Evolutionary conservation across 2,888 invertebrate species (phyloP), one percentile per base, ranked within the genome.

Genomic region (Drosophila leonis): DNA sequence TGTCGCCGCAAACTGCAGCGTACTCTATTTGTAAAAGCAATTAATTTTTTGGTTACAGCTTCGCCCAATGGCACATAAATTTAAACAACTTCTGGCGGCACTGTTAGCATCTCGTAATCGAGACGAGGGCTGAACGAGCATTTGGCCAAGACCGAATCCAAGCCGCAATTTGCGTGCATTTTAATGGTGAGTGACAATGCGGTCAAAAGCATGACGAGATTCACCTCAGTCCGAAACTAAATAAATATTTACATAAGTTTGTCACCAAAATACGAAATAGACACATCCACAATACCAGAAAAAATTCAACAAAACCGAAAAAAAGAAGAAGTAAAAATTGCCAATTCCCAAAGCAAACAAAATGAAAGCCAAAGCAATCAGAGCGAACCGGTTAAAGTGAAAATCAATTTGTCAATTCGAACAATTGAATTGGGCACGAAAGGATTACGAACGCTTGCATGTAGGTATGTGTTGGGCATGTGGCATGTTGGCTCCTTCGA

Each of bases 1-100:
- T 74, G 70, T 79, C 62, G 70, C 57, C 54, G 52, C 66, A 76
- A 77, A 74, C 77, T 73, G 80, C 82, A 72, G 63, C 72, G 75
- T 18, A 88, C 81, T 84, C 87, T 76, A 86, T 91, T 90, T 90
- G 82, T 74, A 82, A 89, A 88, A 90, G 88, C 91, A 91, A 91
- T 91, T 91, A 90, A 83, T 72, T 75, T 82, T 75, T 65, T 69
- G 59, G 67, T 72, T 67, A 75, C 61, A 57, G 64, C 54, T 42
- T 59, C 64, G 82, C 75, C 87, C 82, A 71, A 79, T 73, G 83
- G 80, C 82, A 83, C 85, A 86, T 86, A 88, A 86, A 88, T 86
- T 88, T 83, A 75, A 76, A 82, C 71, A 80, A 78, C 52, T 73
- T 77, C 63, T 70, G 67, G 59, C 60, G 65, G 49, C 49, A 37